Conservation (phyloP, 2,797 vertebrate genomes). For the Chrosomus eos region DNA sequence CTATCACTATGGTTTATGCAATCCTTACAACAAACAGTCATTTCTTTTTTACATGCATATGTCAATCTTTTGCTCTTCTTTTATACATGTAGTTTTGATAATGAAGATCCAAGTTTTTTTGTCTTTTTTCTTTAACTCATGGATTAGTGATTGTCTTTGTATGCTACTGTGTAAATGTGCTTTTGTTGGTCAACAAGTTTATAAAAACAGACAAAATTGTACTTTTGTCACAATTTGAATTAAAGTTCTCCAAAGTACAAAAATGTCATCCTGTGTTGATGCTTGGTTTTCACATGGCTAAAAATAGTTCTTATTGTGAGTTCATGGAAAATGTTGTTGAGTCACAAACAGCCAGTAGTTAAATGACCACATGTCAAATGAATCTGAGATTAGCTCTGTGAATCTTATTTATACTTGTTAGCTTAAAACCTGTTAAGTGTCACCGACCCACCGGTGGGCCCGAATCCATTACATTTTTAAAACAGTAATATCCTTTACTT, state of each 20-base stretch:
- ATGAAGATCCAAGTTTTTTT: background rate
- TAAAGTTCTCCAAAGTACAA: conserved; percentile 29
- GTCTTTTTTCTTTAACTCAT: background rate
- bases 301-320: background rate
- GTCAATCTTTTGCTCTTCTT: conserved; percentile 7
- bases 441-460: too few relatives aligned
- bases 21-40: background rate
- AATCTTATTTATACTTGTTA: too few relatives aligned
- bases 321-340: background rate
- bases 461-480: too few relatives aligned
- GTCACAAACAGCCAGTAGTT: background rate
- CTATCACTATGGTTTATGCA: background rate
- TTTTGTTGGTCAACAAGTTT: conserved; percentile 40
- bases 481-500: too few relatives aligned
- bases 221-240: conserved; percentile 40
- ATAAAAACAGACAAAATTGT: conserved; percentile 56
- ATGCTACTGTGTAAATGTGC: conserved; percentile 31
- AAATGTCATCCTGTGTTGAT: background rate
- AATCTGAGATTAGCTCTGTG: background rate
- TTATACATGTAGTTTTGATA: conserved; percentile 13
- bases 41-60: background rate
- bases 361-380: background rate
- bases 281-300: background rate
- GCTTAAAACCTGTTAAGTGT: too few relatives aligned
- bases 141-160: conserved; percentile 36